phyloP scores from a whole-genome alignment of 2,113 vertebrate species.

The Amblyornis subalaris region DNA sequence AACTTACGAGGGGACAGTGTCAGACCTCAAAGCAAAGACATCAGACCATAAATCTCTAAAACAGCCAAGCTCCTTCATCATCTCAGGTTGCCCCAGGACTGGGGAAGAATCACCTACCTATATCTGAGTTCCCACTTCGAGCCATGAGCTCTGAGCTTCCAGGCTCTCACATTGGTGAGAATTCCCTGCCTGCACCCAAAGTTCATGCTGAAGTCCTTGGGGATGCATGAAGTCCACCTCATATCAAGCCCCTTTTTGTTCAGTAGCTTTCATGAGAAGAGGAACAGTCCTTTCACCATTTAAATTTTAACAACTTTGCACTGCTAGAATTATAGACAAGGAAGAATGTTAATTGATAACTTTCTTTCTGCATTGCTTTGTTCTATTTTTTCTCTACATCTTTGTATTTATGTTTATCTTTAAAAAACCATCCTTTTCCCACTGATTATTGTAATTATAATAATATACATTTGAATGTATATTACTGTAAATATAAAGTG shows the following conservation, averaged over 20 bases:
- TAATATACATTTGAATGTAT: background rate
- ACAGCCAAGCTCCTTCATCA: background rate
- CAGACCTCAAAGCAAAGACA: background rate
- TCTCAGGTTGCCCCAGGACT: background rate
- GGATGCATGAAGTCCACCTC: accelerated
- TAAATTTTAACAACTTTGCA: background rate
- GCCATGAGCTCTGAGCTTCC: background rate
- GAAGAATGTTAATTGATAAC: background rate
- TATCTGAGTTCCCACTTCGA: background rate
- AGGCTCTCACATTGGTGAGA: accelerated
- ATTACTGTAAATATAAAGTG: background rate
- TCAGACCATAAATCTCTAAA: background rate
- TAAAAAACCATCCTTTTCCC: background rate
- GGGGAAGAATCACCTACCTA: background rate
- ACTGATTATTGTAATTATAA: background rate
- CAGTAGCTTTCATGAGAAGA: background rate
- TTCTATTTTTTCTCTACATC: background rate
- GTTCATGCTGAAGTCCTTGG: background rate
- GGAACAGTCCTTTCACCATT: background rate
- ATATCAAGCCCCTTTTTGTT: background rate
- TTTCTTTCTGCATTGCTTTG: background rate
- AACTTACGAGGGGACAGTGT: background rate
- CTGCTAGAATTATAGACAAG: background rate
- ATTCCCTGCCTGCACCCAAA: background rate
- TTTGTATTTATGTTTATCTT: background rate